These are phyloP conservation scores for Laspeyria flexula DNA, from an alignment of 2,888 invertebrate genomes.

Conservation along the genomic window DNA sequence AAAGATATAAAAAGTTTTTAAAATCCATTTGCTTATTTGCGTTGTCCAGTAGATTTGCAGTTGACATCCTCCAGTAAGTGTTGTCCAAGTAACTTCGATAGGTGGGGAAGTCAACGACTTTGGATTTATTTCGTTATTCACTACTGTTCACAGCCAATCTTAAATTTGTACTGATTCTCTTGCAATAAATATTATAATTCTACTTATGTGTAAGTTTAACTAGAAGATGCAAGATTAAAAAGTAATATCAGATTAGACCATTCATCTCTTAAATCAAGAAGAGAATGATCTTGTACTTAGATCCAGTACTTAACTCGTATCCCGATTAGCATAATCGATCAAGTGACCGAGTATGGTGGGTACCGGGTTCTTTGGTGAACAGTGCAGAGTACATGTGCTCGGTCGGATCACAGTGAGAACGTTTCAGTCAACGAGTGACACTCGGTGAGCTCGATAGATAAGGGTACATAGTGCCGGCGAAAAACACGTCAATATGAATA, in stretches of 20 bases:
- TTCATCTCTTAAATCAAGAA: neutral
- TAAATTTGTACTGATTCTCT: too few species aligned
- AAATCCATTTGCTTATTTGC: too few species aligned
- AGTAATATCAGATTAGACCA: neutral
- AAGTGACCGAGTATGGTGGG: neutral
- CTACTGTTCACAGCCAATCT: neutral
- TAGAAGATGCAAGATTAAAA: neutral
- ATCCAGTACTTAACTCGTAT: neutral
- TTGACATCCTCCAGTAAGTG: neutral
- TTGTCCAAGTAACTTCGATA: neutral
- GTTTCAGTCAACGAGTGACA: neutral
- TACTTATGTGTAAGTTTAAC: too few species aligned
- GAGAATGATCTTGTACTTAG: neutral
- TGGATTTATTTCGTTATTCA: neutral
- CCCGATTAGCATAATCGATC: neutral
- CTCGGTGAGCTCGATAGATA: slow-evolving; percentile 48
- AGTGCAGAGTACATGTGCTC: neutral
- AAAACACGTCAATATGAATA: slow-evolving; percentile 76
- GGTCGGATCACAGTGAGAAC: neutral
- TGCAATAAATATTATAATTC: too few species aligned
- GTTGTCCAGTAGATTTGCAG: neutral
- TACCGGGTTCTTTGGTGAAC: neutral
- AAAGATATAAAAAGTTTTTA: too few species aligned
- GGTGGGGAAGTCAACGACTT: too few species aligned
- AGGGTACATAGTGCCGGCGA: slow-evolving; percentile 65